Evolutionary conservation across 1,140 invertebrate species (phyloP).

Genomic region (Drosophila busckii): DNA sequence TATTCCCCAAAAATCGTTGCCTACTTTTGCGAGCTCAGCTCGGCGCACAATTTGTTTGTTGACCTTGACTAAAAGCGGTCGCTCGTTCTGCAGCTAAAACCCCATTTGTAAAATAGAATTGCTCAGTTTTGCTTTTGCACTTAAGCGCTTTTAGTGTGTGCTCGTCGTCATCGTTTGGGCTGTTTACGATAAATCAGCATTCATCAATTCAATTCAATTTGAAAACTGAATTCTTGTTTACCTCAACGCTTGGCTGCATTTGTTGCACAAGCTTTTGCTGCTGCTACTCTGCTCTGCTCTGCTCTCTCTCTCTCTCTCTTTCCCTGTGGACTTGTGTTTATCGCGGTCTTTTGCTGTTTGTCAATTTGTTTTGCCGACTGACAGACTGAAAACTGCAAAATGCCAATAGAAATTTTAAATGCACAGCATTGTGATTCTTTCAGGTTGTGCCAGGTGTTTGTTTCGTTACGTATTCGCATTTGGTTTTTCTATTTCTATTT

Average conservation of each 20-base stretch:
- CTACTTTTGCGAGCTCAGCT: no score
- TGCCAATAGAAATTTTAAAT: slow-evolving; percentile 42
- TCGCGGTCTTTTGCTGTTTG: slow-evolving; percentile 19
- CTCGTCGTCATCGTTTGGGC: no score
- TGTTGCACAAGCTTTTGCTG: slow-evolving; percentile 6
- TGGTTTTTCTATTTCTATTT: neutral
- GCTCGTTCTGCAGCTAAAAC: no score
- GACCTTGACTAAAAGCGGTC: no score
- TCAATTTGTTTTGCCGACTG: slow-evolving; percentile 33
- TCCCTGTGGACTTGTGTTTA: slow-evolving; percentile 8
- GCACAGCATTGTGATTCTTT: slow-evolving; percentile 25
- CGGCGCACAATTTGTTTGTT: no score
- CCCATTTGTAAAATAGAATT: no score
- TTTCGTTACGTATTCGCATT: neutral
- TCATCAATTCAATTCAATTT: slow-evolving; percentile 29
- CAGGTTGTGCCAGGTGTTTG: neutral
- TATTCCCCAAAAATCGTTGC: no score
- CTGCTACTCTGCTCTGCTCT: no score
- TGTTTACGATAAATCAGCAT: slow-evolving; percentile 40
- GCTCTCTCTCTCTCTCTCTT: no score
- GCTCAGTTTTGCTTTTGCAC: no score
- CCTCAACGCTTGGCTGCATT: neutral
- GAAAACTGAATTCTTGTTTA: slow-evolving; percentile 6
- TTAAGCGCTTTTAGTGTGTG: no score
- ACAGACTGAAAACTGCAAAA: slow-evolving; percentile 30